These are phyloP conservation scores for Anomalospiza imberbis DNA, from an alignment of 2,797 vertebrate species.

Conservation along the genomic window DNA sequence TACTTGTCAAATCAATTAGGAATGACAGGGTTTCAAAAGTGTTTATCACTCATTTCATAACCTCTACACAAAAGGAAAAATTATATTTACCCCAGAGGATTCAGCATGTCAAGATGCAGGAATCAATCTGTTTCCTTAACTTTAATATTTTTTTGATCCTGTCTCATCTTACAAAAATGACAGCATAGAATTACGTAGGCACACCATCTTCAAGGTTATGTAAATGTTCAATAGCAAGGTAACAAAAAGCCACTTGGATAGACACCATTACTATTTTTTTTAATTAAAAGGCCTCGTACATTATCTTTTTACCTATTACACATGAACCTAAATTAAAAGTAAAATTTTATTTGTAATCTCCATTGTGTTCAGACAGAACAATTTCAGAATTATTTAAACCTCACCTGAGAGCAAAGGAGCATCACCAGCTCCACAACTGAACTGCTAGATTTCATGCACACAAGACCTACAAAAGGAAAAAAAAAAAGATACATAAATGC, in stretches of 20 bases:
- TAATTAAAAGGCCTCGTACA: not conserved
- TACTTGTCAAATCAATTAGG: conserved; percentile 69
- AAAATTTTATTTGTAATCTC: not conserved
- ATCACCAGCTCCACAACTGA: conserved; percentile 98
- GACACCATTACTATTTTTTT: not conserved
- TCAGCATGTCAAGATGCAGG: conserved; percentile 23
- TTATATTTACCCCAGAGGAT: conserved; percentile 46
- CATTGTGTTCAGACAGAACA: not conserved
- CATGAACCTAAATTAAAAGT: not conserved
- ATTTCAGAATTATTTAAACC: conserved; percentile 43
- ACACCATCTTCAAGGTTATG: conserved; percentile 1
- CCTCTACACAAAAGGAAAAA: conserved; percentile 66
- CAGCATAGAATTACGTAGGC: not conserved
- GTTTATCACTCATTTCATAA: conserved; percentile 72
- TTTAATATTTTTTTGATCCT: conserved; percentile 35
- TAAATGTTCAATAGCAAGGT: not conserved
- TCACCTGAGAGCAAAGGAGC: conserved; percentile 98
- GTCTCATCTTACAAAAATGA: conserved; percentile 5
- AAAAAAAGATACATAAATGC: not conserved
- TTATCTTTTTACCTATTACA: not conserved
- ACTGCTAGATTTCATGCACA: conserved; percentile 98
- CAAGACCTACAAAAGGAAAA: conserved; percentile 81
- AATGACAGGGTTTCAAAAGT: conserved; percentile 68
- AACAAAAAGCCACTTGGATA: not conserved
- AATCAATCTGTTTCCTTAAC: conserved; percentile 64